phyloP scores from a whole-genome alignment of 1,140 invertebrate species.

The Brachionus calyciflorus region DNA sequence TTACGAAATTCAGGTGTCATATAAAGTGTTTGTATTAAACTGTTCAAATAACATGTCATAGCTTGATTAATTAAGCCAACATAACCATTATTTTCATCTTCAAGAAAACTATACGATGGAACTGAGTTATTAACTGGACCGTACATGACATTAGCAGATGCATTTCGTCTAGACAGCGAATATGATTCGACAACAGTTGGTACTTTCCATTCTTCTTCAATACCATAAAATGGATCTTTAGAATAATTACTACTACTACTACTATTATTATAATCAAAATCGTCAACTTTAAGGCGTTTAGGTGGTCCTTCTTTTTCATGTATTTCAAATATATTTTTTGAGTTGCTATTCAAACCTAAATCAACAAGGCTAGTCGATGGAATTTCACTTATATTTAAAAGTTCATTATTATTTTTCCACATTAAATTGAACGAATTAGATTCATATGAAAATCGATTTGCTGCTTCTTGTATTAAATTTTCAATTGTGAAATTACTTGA shows the following conservation, averaged over 20 bases:
- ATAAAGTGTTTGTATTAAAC: constrained; percentile 88
- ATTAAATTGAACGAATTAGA: constrained; percentile 62
- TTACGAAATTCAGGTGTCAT: constrained; percentile 95
- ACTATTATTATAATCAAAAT: constrained; percentile 48
- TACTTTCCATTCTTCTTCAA: neutral
- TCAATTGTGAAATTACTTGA: constrained; percentile 62
- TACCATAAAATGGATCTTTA: too few relatives aligned
- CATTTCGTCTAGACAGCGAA: neutral
- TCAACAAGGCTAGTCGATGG: constrained; percentile 7
- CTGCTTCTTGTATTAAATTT: constrained; percentile 63
- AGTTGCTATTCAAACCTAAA: neutral
- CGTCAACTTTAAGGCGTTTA: constrained; percentile 27
- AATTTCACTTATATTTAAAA: constrained; percentile 43
- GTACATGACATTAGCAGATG: constrained; percentile 4
- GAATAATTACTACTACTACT: neutral
- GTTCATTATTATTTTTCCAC: constrained; percentile 51
- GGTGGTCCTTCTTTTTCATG: constrained; percentile 51
- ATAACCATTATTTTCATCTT: constrained; percentile 90
- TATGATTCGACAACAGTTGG: neutral
- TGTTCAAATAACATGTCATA: constrained; percentile 99
- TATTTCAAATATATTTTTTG: constrained; percentile 44
- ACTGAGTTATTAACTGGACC: neutral
- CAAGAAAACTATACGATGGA: neutral
- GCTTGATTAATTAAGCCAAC: constrained; percentile 99
- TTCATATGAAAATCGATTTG: constrained; percentile 63